phyloP scores from a whole-genome alignment of 2,113 vertebrate genomes.

The Benitochromis conjunctus region DNA sequence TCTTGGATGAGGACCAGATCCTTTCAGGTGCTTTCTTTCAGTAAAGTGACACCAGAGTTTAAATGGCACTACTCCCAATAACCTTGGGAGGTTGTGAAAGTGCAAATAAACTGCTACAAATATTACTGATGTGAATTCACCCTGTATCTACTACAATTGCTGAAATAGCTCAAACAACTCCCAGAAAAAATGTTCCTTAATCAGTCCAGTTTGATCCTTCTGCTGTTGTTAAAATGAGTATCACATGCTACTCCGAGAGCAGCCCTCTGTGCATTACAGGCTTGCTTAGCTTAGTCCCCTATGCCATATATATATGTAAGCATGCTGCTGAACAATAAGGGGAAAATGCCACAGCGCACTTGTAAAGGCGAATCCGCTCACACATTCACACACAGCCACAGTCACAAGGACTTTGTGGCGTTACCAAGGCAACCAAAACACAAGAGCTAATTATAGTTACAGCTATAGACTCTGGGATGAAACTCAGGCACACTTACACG shows the following conservation, averaged over 20 bases:
- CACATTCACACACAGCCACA: not conserved
- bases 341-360: constrained; percentile 6
- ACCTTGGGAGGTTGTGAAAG: not conserved
- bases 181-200: not conserved
- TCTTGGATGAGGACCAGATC: not conserved
- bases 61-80: not conserved
- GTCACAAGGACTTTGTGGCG: constrained; percentile 28
- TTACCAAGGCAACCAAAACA: constrained; percentile 64
- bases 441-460: constrained; percentile 63
- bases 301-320: not conserved
- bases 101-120: not conserved
- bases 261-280: not conserved
- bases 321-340: not conserved
- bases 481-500: constrained; percentile 21
- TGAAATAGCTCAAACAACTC: not conserved
- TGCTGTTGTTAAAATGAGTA: not conserved
- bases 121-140: not conserved
- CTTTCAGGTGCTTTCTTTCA: not conserved
- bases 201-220: not conserved
- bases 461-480: constrained; percentile 35
- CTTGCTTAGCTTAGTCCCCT: not conserved
- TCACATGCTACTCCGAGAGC: not conserved
- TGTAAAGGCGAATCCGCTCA: constrained; percentile 14
- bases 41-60: not conserved
- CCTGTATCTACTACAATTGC: not conserved